A percentile compares a stretch with the other conserved stretches of the same genome.
Conservation (phyloP, 2,113 vertebrate genomes). For the Corythoichthys haematopterus region DNA sequence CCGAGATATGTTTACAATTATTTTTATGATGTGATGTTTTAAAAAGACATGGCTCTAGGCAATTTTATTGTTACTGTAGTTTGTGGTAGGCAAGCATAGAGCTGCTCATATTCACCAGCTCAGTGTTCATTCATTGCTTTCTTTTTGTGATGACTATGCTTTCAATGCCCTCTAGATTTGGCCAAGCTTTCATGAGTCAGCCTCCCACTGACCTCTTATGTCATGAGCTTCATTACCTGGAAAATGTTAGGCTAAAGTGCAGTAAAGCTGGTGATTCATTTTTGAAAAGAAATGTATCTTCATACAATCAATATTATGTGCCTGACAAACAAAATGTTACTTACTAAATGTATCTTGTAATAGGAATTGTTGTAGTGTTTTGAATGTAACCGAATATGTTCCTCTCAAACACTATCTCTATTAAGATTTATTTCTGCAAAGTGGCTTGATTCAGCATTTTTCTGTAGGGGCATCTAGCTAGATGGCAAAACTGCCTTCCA, state of each 20-base stretch:
- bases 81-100: neutral
- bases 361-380: neutral
- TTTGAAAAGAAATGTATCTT: neutral
- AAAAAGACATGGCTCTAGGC: neutral
- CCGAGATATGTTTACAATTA: neutral
- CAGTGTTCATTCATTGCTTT: constrained; percentile 30
- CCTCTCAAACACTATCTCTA: neutral
- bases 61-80: neutral
- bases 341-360: neutral
- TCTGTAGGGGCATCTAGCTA: neutral
- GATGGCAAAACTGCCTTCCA: neutral
- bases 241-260: constrained; percentile 31
- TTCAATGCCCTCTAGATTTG: constrained; percentile 58
- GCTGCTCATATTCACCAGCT: constrained; percentile 17
- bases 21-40: neutral
- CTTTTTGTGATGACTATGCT: constrained; percentile 44
- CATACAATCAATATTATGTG: neutral
- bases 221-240: constrained; percentile 37
- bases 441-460: neutral
- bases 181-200: constrained; percentile 63
- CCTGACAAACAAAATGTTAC: neutral
- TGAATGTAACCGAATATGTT: neutral
- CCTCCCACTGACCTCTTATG: constrained; percentile 47
- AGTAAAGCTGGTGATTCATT: constrained; percentile 14
- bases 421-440: neutral